Evolutionary conservation across 2,888 invertebrate genomes (phyloP), one percentile per base, ranked within the genome.

Genomic region (Amiota communis): DNA sequence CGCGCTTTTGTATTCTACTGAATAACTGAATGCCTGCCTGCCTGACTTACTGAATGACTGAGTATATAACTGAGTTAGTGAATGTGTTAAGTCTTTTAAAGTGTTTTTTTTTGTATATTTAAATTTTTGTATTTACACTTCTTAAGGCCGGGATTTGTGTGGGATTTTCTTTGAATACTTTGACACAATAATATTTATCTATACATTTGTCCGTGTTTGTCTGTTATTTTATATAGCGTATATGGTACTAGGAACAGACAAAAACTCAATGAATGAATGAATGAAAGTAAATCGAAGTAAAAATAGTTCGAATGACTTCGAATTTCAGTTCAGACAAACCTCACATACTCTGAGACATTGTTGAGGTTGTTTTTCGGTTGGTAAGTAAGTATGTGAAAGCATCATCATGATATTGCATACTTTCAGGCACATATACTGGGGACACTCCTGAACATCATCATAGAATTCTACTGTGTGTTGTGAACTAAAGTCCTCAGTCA

Each of bases 51-150:
- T 59, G 59, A n/a, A 23, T 59, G 36, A 36, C 17, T 17, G 59
- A 20, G 8, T 49, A 15, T 65, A 2, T n/a, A 12, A 9, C n/a
- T 64, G 65, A 17, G 46, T 46, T 36, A n/a, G 11, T 48, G 20
- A 8, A 51, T 20, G 67, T 68, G 51, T 47, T 51, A 23, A 51
- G 67, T 48, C 67, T 13, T 59, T 13, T 53, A 20, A 51, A 68
- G 67, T 53, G 13, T 36, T 36, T 36, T 36, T 36, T 36, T 36
- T 23, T 23, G 51, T 68, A 68, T 47, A 68, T 68, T 51, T 68
- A 68, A 68, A 68, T 68, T 51, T 65, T 1, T 51, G 53, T 59
- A 68, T 53, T 68, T 68, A 20, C 67, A 68, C 51, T 23, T 53
- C 51, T 68, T 68, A 68, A 9, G 17, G 36, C 13, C 2, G 6